Evolutionary conservation across 2,888 invertebrate species (phyloP).

Genomic region (Micropterix aruncella): DNA sequence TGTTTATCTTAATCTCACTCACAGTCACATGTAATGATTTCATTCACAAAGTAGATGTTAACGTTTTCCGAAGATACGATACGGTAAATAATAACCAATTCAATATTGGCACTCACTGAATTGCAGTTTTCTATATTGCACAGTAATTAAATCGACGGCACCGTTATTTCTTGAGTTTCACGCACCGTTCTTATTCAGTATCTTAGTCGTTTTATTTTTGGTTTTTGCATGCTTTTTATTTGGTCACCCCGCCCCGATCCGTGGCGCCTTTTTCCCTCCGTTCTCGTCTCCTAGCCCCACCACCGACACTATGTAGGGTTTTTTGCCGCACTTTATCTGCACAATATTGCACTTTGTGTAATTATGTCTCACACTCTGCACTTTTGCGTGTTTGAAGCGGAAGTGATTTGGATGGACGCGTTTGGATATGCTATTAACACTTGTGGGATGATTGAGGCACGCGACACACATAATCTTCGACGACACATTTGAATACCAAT

Average conservation of each 20-base stretch:
- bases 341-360: slow-evolving; percentile 9
- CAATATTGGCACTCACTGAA: slow-evolving; percentile 43
- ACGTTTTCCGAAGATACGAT: slow-evolving; percentile 3
- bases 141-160: slow-evolving; percentile 36
- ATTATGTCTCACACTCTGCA: slow-evolving; percentile 7
- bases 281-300: slow-evolving; percentile 4
- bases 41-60: slow-evolving; percentile 8
- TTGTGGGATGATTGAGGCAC: too few species aligned
- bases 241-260: slow-evolving; percentile 33
- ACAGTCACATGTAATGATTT: slow-evolving; percentile 61
- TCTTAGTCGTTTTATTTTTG: slow-evolving; percentile 33
- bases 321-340: slow-evolving; percentile 14
- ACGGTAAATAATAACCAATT: slow-evolving; percentile 1
- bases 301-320: slow-evolving; percentile 30
- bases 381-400: slow-evolving; percentile 5
- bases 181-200: slow-evolving; percentile 40
- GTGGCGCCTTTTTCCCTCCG: slow-evolving; percentile 16
- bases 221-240: slow-evolving; percentile 38
- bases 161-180: slow-evolving; percentile 36
- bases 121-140: slow-evolving; percentile 36
- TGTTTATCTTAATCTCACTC: slow-evolving; percentile 33
- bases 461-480: slow-evolving; percentile 22
- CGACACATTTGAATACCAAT: slow-evolving; percentile 63
- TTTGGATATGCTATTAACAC: not conserved
- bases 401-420: slow-evolving; percentile 4